Percentiles rank a stretch among this genome's conserved stretches.
Evolutionary conservation across 2,888 invertebrate genomes (phyloP).

Genomic region (Andrena camellia): DNA sequence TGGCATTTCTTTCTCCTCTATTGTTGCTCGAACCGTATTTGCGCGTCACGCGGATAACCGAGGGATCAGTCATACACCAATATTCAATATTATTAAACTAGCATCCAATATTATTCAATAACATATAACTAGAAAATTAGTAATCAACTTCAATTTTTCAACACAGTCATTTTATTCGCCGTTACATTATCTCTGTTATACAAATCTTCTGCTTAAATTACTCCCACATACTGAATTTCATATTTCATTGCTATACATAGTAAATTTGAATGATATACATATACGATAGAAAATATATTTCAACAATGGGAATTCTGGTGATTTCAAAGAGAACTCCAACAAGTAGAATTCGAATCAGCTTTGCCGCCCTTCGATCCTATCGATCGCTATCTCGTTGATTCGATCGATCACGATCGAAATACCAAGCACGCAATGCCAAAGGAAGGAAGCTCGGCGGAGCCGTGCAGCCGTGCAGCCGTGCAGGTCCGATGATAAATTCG

Average conservation of each 20-base stretch:
- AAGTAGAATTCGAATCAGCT: slow-evolving; percentile 19
- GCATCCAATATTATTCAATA: no score
- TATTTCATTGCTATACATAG: no score
- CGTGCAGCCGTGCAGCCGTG: neutral
- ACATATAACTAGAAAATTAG: neutral
- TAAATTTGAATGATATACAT: no score
- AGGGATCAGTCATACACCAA: neutral
- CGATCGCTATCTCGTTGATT: no score
- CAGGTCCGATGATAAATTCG: slow-evolving; percentile 31
- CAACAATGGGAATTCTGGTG: neutral
- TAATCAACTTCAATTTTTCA: neutral
- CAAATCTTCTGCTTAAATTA: neutral
- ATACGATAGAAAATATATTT: neutral
- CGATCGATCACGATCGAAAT: neutral
- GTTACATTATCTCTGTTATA: neutral
- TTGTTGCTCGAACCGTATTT: neutral
- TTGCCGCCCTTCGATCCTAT: slow-evolving; percentile 3
- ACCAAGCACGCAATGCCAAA: neutral
- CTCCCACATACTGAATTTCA: no score
- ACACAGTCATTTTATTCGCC: neutral
- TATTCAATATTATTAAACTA: neutral
- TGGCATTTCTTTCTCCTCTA: slow-evolving; percentile 12
- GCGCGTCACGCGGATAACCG: neutral
- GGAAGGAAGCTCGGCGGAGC: neutral
- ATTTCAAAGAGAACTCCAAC: neutral